Evolutionary conservation across 2,888 invertebrate species (phyloP), one percentile per base, ranked within the genome.

Genomic region (Macroteleia sp.): DNA sequence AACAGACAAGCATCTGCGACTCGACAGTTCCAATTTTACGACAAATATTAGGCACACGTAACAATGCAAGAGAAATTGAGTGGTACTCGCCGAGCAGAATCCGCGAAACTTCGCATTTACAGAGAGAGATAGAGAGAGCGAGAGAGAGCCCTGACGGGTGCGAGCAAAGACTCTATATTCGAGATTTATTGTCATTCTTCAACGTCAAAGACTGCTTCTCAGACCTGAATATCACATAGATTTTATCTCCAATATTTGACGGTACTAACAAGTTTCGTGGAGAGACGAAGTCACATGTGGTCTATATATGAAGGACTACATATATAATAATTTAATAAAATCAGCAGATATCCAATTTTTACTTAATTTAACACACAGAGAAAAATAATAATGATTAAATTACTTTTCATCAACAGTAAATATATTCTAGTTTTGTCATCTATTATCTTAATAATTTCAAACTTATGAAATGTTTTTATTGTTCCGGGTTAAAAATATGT

Each of bases 171-270:
- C 67, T 67, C 56, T 56, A 67, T 50, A 69, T 59, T 69, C 41
- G 42, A 69, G 50, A 48, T 48, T 59, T 41, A 71, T 66, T 69
- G 32, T 69, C 93, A 92, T 69, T 69, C 67, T 75, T 75, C 54
- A 52, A 28, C 56, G 34, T 64, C 62, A 57, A 73, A 73, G 32
- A 73, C 64, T 20, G 73, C 57, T 50, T 48, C 71, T 62, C 61
- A 20, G 25, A 70, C 61, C 70, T 70, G 61, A 52, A 61, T 34
- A 61, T 70, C 52, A 70, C 28, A 70, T 34, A 70, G 19, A 64
- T 41, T 73, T 56, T 64, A 73, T 71, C 36, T 52, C 61, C 22
- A 39, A 46, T 54, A 44, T 54, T 62, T 61, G 32, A 6, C 20
- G 12, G 5, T 20, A 5, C 16, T 34, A 9, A 2, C 1, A 20